Percentiles rank a stretch among this genome's conserved stretches.
Evolutionary conservation across 1,140 invertebrate species (phyloP).

Genomic region (Rhopalosiphum maidis): DNA sequence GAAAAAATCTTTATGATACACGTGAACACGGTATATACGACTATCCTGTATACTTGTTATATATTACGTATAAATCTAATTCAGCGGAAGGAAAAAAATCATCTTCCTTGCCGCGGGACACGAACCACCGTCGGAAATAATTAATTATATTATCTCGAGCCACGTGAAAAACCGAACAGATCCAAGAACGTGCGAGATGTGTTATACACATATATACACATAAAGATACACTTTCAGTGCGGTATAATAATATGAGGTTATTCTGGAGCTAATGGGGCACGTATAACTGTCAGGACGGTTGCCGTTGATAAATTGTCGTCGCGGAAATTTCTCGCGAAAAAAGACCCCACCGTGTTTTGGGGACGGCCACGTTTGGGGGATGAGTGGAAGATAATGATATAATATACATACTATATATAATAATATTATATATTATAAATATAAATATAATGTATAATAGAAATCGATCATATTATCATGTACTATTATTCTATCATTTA

Average conservation of each 20-base stretch:
- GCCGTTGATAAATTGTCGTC: constrained; percentile 50
- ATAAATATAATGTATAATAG: neutral
- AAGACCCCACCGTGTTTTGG: neutral
- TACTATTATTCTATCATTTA: neutral
- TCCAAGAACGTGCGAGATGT: neutral
- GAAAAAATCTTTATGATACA: neutral
- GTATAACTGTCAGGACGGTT: constrained; percentile 32
- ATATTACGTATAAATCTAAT: neutral
- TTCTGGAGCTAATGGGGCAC: constrained; percentile 43
- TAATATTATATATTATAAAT: neutral
- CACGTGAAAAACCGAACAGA: neutral
- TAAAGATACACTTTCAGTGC: neutral
- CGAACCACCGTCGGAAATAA: neutral
- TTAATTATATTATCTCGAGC: constrained; percentile 8
- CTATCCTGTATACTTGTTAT: neutral
- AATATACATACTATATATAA: neutral
- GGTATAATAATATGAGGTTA: constrained; percentile 19
- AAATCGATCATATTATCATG: neutral
- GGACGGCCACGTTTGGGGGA: neutral
- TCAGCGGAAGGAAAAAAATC: neutral
- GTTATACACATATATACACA: neutral
- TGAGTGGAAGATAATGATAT: neutral
- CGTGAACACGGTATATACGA: neutral
- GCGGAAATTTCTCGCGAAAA: neutral
- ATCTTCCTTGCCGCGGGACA: neutral